Conservation (phyloP, 1,140 invertebrate species). For the Megalopta genalis region DNA sequence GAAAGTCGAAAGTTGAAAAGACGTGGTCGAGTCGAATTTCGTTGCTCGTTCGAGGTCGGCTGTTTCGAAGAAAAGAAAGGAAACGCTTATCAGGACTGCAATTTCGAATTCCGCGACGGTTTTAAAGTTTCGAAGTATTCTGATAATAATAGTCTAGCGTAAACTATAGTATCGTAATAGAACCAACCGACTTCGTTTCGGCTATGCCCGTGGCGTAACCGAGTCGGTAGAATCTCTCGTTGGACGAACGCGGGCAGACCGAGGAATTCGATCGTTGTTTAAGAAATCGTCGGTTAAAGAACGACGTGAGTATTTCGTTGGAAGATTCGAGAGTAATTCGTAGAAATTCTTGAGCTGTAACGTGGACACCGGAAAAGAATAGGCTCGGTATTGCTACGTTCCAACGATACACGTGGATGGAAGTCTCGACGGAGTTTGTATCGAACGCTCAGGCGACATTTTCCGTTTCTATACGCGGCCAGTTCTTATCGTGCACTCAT, state of each 20-base stretch:
- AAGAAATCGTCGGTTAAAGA: neutral
- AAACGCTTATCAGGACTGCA: neutral
- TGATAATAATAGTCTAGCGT: too few relatives aligned
- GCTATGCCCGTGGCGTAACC: neutral
- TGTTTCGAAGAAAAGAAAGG: neutral
- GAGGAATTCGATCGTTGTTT: slow-evolving; percentile 24
- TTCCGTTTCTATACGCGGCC: slow-evolving; percentile 50
- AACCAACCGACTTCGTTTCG: neutral
- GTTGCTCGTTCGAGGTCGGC: neutral
- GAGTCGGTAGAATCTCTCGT: slow-evolving; percentile 38
- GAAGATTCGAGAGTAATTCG: too few relatives aligned
- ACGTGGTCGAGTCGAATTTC: neutral
- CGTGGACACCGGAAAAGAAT: neutral
- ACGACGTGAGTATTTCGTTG: too few relatives aligned
- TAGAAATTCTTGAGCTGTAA: too few relatives aligned
- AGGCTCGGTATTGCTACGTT: neutral
- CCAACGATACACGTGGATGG: neutral
- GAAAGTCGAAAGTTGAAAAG: too few relatives aligned
- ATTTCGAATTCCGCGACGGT: too few relatives aligned
- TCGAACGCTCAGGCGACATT: slow-evolving; percentile 35
- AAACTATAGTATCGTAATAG: too few relatives aligned
- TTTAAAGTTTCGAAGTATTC: neutral
- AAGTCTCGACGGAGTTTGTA: slow-evolving; percentile 37
- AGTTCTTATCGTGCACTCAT: slow-evolving; percentile 61
- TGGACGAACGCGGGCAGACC: slow-evolving; percentile 20